These are phyloP conservation scores for Otolemur garnettii DNA, from an alignment of 2,113 vertebrate species.

Conservation along the genomic window DNA sequence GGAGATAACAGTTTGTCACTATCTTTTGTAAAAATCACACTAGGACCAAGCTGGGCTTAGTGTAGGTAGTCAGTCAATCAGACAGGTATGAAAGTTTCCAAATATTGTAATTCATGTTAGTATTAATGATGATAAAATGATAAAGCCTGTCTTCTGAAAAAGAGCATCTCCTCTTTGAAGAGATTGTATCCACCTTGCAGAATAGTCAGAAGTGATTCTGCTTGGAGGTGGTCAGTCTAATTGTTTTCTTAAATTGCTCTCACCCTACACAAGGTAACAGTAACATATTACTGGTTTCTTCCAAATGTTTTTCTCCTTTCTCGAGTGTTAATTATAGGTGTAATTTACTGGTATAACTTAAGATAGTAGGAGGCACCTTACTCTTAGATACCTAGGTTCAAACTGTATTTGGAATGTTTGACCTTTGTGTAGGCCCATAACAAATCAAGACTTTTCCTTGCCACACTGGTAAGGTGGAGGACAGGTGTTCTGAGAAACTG, in stretches of 20 bases:
- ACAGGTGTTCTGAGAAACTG: background rate
- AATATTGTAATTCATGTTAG: background rate
- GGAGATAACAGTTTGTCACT: background rate
- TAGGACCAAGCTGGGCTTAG: background rate
- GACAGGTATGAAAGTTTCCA: background rate
- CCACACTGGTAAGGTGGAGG: background rate
- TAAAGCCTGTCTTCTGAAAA: constrained; percentile 31
- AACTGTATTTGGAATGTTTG: background rate
- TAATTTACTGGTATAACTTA: background rate
- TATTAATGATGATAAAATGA: background rate
- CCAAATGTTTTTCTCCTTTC: background rate
- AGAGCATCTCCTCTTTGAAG: constrained; percentile 56
- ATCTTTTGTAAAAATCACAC: no score
- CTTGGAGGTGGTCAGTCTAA: background rate
- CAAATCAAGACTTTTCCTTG: background rate
- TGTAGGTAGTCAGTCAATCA: background rate
- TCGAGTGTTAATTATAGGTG: background rate
- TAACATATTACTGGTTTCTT: background rate
- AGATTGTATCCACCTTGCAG: background rate
- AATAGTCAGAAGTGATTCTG: background rate
- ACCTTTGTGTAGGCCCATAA: background rate
- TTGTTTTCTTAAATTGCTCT: background rate
- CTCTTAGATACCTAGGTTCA: background rate
- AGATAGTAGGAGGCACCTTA: background rate
- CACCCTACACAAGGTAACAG: accelerated